These are phyloP conservation scores for Chamaetylas fuelleborni DNA, from an alignment of 2,113 vertebrate species.

Conservation along the genomic window DNA sequence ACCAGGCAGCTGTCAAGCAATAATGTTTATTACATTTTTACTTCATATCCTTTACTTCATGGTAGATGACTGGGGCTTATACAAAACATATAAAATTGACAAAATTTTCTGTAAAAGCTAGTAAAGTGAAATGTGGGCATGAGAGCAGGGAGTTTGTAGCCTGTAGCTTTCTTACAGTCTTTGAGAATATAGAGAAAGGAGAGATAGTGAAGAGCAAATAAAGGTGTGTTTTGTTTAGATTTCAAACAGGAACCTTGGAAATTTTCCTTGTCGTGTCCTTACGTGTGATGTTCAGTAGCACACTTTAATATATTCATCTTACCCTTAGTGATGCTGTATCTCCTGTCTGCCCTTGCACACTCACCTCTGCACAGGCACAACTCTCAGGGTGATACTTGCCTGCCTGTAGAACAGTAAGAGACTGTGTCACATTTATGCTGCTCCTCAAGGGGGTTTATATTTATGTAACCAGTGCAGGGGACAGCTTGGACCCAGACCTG, in stretches of 20 bases:
- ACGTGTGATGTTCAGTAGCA: not conserved
- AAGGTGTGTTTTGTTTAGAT: not conserved
- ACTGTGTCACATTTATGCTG: not conserved
- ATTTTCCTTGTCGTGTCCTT: not conserved
- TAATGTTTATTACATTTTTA: constrained; percentile 16
- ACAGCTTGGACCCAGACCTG: not conserved
- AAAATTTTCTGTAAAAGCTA: not conserved
- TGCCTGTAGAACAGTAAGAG: not conserved
- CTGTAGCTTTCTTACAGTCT: not conserved
- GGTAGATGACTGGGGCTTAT: not conserved
- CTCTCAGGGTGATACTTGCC: not conserved
- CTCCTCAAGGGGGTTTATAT: not conserved
- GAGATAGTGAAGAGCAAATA: not conserved
- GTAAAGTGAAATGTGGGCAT: not conserved
- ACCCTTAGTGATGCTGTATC: not conserved
- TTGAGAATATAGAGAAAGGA: not conserved
- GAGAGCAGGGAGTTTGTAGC: not conserved
- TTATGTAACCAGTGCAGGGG: not conserved
- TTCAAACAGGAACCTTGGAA: not conserved
- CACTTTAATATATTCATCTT: not conserved
- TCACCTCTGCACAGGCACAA: not conserved
- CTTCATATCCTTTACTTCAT: not conserved
- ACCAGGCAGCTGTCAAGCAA: constrained; percentile 8
- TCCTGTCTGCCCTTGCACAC: not conserved
- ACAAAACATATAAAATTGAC: not conserved